Base-by-base conservation (phyloP, 2,797 vertebrate species). In the Dermochelys coriacea region DNA sequence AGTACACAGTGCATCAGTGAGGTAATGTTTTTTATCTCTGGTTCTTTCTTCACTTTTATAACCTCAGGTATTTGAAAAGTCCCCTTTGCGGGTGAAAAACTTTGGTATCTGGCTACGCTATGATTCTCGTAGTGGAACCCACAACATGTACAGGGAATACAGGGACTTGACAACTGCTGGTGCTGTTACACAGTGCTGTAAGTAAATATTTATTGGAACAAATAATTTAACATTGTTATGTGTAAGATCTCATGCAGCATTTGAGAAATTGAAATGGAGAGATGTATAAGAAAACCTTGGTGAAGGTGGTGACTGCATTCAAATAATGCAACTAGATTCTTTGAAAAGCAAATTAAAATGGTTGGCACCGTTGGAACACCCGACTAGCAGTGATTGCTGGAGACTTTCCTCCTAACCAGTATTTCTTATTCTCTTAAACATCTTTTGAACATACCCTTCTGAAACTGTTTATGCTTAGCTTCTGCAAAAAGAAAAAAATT, bases 141-240 rank as follows among this genome's bases (percentile, higher is more conserved):
- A 99, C 98, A 99, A 99, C 98, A 99, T 99, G 99, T 99, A 99
- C 98, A 98, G 99, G 74, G 99, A 99, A 98, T 99, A 99, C 98
- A 97, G 99, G 57, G 99, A 99, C 97, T 97, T 99, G 98, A 99
- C 99, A 96, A 99, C 99, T 0, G 99, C 99, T 2, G 99, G 98
- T 92, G 99, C 99, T 0, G 99, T 99, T 97, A 99, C 99, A 25
- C 99, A 99, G 98, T 99, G 99, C 98, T 99, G 99, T 99, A 97
- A 99, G 99, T 98, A 85, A 7, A 37, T 12, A 10, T 6, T 57
- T 9, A 2, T 19, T 11, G 2, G 87, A 14, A 3, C 86, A 14
- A 34, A 23, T n/a, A 41, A 6, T 45, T 84, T 84, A 84, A 51
- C 12, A 51, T 4, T 3, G 5, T 12, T 64, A 2, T 52, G 4